Percentiles rank a stretch among this genome's conserved stretches.
These are phyloP conservation scores for Saxidomus purpurata DNA, from an alignment of 1,140 invertebrate genomes.

Conservation along the genomic window DNA sequence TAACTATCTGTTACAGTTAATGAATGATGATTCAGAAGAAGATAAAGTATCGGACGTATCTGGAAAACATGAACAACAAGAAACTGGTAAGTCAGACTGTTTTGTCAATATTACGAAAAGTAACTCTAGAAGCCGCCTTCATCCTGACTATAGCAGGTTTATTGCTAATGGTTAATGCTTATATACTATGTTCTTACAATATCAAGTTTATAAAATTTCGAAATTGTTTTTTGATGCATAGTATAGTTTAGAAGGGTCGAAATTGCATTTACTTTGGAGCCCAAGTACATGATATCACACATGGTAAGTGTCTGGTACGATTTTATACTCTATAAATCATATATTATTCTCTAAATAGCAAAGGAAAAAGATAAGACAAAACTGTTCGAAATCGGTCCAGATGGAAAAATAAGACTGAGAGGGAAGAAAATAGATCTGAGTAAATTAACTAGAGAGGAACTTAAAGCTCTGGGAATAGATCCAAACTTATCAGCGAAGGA, in stretches of 20 bases:
- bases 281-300: too few species aligned
- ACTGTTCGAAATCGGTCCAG: slow-evolving; percentile 73
- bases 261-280: too few species aligned
- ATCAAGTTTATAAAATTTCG: too few species aligned
- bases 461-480: slow-evolving; percentile 79
- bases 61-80: neutral
- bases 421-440: slow-evolving; percentile 79
- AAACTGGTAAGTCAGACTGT: neutral
- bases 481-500: slow-evolving; percentile 76
- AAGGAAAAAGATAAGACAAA: neutral
- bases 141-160: too few species aligned
- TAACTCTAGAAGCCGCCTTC: too few species aligned
- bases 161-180: too few species aligned
- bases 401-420: slow-evolving; percentile 76
- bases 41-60: neutral
- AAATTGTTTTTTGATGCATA: too few species aligned
- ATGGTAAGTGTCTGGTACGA: too few species aligned
- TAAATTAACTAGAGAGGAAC: slow-evolving; percentile 76
- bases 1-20: neutral
- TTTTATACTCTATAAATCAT: too few species aligned
- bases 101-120: too few species aligned
- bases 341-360: neutral
- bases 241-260: too few species aligned
- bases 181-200: too few species aligned
- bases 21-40: neutral